Conservation (phyloP, 2,113 vertebrate genomes). For the Haliaeetus leucogaster region DNA sequence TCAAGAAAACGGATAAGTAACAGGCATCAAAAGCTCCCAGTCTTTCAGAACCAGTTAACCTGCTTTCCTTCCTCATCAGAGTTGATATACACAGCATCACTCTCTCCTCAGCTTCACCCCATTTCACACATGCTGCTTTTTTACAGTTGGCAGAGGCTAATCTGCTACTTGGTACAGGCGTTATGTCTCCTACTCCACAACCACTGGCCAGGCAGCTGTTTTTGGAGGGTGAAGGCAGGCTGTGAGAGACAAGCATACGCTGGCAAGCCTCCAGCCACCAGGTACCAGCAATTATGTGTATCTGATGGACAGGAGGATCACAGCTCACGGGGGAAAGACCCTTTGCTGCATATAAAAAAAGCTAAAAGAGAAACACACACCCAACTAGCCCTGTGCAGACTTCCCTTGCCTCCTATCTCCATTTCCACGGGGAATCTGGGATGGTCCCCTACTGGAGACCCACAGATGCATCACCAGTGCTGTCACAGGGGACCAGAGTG, state of each 20-base stretch:
- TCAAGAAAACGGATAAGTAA: neutral
- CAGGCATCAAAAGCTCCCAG: neutral
- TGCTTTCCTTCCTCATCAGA: neutral
- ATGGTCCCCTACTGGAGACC: accelerated
- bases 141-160: neutral
- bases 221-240: neutral
- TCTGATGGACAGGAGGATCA: neutral
- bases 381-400: neutral
- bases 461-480: neutral
- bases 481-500: neutral
- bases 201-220: neutral
- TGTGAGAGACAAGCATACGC: accelerated
- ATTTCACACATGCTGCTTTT: neutral
- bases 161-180: neutral
- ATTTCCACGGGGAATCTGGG: neutral
- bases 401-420: neutral
- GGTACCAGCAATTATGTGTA: neutral
- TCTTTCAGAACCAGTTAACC: slow-evolving; percentile 4
- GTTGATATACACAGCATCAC: neutral
- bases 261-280: neutral
- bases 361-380: neutral
- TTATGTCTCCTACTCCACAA: neutral
- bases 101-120: neutral
- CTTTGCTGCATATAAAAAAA: neutral
- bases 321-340: neutral